Conservation (phyloP, 2,888 invertebrate species). For the Eledone cirrhosa region DNA sequence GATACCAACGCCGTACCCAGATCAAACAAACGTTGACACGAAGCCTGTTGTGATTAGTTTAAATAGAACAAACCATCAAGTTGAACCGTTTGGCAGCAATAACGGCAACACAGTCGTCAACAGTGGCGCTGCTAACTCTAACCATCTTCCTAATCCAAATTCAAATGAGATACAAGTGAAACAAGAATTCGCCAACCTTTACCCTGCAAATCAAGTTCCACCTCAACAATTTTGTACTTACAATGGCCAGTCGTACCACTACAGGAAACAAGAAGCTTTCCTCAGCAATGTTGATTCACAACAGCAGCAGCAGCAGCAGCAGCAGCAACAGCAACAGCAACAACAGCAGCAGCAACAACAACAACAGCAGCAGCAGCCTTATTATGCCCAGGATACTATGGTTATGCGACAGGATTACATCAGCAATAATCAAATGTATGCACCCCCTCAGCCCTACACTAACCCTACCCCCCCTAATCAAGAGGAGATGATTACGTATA, state of each 20-base stretch:
- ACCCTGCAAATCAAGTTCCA: background rate
- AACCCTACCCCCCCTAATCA: background rate
- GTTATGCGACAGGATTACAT: conserved; percentile 22
- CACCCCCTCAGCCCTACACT: background rate
- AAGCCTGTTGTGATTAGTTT: background rate
- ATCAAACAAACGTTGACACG: background rate
- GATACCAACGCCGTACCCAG: background rate
- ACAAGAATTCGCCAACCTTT: conserved; percentile 11
- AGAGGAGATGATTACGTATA: conserved; percentile 8
- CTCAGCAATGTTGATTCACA: background rate
- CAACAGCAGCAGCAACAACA: too few relatives aligned
- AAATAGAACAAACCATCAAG: background rate
- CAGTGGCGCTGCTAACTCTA: background rate
- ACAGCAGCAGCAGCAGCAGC: too few relatives aligned
- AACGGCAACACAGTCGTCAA: background rate
- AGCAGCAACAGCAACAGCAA: too few relatives aligned
- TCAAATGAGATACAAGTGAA: conserved; percentile 3
- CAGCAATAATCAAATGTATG: background rate
- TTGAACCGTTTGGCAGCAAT: background rate
- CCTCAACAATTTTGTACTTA: background rate
- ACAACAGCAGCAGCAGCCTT: too few relatives aligned
- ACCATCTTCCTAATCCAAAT: background rate
- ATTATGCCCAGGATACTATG: conserved; percentile 15
- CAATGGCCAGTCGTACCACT: background rate
- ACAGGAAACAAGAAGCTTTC: conserved; percentile 12